A percentile compares a stretch with the other conserved stretches of the same genome.
These are phyloP conservation scores for Brachypalpus laphriformis DNA, from an alignment of 2,888 invertebrate genomes.

Conservation along the genomic window DNA sequence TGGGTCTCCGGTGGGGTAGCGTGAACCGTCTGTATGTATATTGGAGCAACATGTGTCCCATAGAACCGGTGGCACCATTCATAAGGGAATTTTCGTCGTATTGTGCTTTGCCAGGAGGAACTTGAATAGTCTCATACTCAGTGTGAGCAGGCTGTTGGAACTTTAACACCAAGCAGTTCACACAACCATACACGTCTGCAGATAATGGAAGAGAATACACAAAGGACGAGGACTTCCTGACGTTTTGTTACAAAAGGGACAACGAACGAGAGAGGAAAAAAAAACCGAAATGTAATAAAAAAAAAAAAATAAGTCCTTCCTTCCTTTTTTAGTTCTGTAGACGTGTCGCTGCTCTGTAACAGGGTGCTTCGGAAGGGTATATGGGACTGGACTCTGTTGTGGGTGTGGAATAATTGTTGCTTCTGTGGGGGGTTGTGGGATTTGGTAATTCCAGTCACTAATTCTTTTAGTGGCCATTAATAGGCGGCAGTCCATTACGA, in stretches of 20 bases:
- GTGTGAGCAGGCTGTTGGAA: background rate
- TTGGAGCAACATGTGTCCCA: slow-evolving; percentile 51
- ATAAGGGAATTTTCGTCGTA: slow-evolving; percentile 13
- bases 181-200: background rate
- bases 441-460: slow-evolving; percentile 35
- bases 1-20: slow-evolving; percentile 15
- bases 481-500: background rate
- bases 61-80: background rate
- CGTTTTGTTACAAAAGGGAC: slow-evolving; percentile 12
- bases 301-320: background rate
- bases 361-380: background rate
- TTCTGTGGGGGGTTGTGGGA: slow-evolving; percentile 15
- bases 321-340: background rate
- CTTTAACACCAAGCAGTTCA: background rate
- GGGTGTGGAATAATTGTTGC: slow-evolving; percentile 40
- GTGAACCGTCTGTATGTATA: background rate
- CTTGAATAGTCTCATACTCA: background rate
- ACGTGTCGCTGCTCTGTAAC: background rate
- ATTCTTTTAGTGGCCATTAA: slow-evolving; percentile 45
- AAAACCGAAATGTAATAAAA: background rate
- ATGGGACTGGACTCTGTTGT: background rate
- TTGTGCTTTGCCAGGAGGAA: background rate
- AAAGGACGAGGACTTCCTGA: slow-evolving; percentile 37
- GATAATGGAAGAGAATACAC: slow-evolving; percentile 10
- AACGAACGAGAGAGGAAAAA: background rate